Evolutionary conservation across 2,113 vertebrate genomes (phyloP).

Genomic region (Tautogolabrus adspersus): DNA sequence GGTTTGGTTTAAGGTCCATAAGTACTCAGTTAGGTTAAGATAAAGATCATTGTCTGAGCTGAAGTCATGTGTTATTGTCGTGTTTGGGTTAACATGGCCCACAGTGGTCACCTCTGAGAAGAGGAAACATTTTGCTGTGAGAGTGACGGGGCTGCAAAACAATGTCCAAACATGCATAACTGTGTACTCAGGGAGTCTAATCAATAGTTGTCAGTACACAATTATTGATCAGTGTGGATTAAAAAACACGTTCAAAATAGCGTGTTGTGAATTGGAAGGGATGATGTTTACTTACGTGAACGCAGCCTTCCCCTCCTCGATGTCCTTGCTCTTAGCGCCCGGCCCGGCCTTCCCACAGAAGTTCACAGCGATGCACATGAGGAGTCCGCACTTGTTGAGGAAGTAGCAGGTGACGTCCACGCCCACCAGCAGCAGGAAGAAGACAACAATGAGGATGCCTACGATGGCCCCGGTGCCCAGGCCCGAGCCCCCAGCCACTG

Average conservation of each 20-base stretch:
- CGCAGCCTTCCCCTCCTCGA: constrained; percentile 96
- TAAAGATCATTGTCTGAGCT: no score
- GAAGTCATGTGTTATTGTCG: no score
- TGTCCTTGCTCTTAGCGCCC: constrained; percentile 94
- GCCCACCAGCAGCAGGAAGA: constrained; percentile 91
- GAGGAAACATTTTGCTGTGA: not conserved
- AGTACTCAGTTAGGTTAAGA: no score
- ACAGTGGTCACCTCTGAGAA: not conserved
- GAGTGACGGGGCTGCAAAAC: not conserved
- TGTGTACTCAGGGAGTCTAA: not conserved
- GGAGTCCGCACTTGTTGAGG: constrained; percentile 97
- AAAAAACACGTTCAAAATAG: not conserved
- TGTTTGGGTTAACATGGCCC: no score
- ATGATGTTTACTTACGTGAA: constrained; percentile 89
- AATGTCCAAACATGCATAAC: not conserved
- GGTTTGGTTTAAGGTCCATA: no score
- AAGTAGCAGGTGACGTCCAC: constrained; percentile 98
- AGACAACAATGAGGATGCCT: constrained; percentile 96
- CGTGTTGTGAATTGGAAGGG: no score
- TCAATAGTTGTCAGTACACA: not conserved
- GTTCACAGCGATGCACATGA: constrained; percentile 98
- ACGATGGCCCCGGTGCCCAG: constrained; percentile 95
- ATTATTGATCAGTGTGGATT: not conserved
- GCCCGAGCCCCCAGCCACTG: constrained; percentile 76
- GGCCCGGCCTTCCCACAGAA: constrained; percentile 95